A percentile compares a stretch with the other conserved stretches of the same genome.
These are phyloP conservation scores for Micronycteris hirsuta DNA, from an alignment of 2,113 vertebrate species.

Conservation along the genomic window DNA sequence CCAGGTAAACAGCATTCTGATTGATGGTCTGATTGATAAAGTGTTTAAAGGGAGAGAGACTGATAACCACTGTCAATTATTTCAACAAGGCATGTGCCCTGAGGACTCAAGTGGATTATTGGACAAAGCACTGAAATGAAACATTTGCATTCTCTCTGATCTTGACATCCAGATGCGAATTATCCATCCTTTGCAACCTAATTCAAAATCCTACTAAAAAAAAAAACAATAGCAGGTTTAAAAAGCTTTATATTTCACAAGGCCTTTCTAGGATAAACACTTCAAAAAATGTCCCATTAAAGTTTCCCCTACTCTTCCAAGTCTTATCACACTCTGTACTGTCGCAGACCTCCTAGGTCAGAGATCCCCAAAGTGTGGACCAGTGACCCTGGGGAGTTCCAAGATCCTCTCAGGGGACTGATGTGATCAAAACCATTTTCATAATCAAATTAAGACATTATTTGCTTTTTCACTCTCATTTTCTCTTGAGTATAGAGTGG, in stretches of 20 bases:
- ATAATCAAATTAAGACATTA: background rate
- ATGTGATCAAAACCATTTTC: background rate
- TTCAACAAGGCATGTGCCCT: background rate
- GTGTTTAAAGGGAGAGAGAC: background rate
- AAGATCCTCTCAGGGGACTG: background rate
- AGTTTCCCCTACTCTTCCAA: background rate
- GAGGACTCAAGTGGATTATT: background rate
- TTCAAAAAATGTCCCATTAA: background rate
- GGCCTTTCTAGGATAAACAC: background rate
- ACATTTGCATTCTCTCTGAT: background rate
- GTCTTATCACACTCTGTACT: no score
- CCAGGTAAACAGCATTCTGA: background rate
- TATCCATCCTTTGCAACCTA: background rate
- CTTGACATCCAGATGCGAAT: background rate
- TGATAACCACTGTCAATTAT: background rate
- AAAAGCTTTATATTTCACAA: background rate
- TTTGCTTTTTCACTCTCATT: background rate
- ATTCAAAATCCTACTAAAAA: background rate
- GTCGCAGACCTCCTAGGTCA: background rate
- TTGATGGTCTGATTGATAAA: background rate
- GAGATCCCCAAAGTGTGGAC: background rate
- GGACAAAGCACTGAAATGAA: background rate
- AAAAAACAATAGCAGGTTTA: background rate
- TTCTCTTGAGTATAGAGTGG: background rate
- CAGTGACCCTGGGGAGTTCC: background rate